phyloP scores from a whole-genome alignment of 2,888 invertebrate genomes.

The Embidobia sp. region DNA sequence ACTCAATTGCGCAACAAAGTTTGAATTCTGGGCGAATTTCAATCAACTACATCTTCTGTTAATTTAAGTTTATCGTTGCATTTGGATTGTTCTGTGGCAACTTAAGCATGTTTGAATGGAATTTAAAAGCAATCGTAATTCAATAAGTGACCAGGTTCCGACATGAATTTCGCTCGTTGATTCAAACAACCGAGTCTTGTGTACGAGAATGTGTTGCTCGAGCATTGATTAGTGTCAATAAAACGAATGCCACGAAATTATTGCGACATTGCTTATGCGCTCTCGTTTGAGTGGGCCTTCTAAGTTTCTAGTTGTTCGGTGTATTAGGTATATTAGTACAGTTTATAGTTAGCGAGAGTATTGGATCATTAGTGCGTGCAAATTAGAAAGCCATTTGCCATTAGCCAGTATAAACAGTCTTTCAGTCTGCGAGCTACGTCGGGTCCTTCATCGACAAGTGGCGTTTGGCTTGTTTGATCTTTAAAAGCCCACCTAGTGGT shows the following conservation, averaged over 20 bases:
- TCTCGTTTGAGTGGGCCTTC: conserved; percentile 43
- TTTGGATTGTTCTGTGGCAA: background rate
- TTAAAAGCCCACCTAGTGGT: too few relatives aligned
- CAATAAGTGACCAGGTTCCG: too few relatives aligned
- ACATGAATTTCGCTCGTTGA: too few relatives aligned
- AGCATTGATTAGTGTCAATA: too few relatives aligned
- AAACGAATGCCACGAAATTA: too few relatives aligned
- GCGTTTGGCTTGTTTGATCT: conserved; percentile 35
- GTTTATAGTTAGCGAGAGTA: conserved; percentile 71
- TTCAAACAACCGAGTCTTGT: too few relatives aligned
- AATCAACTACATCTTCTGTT: conserved; percentile 35
- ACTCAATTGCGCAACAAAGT: conserved; percentile 4
- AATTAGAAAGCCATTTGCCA: conserved; percentile 79
- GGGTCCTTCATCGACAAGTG: too few relatives aligned
- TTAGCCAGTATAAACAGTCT: conserved; percentile 76
- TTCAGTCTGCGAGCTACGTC: conserved; percentile 65
- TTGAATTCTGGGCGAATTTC: conserved; percentile 27
- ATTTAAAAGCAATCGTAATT: too few relatives aligned
- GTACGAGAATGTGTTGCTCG: too few relatives aligned
- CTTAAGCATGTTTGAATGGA: too few relatives aligned
- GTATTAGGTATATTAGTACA: conserved; percentile 77
- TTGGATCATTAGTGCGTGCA: conserved; percentile 78
- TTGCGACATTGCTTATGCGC: too few relatives aligned
- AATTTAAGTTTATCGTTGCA: background rate
- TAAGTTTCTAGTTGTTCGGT: conserved; percentile 76